Evolutionary conservation across 2,797 vertebrate species (phyloP).

Genomic region (Oryzias sinensis): DNA sequence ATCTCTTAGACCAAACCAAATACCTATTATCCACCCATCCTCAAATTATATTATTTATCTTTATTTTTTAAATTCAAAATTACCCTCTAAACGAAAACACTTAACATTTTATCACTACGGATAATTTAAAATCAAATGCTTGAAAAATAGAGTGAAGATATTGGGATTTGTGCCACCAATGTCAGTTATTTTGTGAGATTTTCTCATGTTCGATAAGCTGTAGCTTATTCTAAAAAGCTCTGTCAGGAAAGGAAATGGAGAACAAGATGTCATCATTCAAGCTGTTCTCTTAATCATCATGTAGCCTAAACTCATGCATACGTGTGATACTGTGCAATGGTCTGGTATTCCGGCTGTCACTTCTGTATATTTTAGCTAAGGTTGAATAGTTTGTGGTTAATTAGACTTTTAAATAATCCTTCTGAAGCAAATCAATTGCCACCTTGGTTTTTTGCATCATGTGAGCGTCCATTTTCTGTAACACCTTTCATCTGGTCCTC

Average conservation of each 20-base stretch:
- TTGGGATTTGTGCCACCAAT: background rate
- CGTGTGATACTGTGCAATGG: conserved; percentile 40
- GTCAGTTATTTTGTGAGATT: background rate
- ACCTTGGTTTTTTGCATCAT: conserved; percentile 14
- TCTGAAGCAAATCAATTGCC: conserved; percentile 16
- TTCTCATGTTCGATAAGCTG: background rate
- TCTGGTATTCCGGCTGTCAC: conserved; percentile 19
- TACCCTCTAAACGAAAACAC: too few species aligned
- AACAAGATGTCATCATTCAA: background rate
- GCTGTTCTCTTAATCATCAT: conserved; percentile 15
- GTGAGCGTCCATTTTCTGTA: conserved; percentile 17
- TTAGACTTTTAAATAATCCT: conserved; percentile 19
- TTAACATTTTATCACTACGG: too few species aligned
- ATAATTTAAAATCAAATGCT: too few species aligned
- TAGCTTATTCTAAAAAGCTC: conserved; percentile 9
- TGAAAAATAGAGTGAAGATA: too few species aligned
- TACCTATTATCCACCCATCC: too few species aligned
- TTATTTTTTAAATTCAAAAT: too few species aligned
- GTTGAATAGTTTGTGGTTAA: conserved; percentile 26
- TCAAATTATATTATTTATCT: too few species aligned
- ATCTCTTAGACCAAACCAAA: too few species aligned
- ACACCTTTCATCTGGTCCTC: conserved; percentile 21
- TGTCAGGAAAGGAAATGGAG: conserved; percentile 14
- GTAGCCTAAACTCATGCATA: conserved; percentile 31
- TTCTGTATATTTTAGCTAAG: conserved; percentile 22